Evolutionary conservation across 2,888 invertebrate species (phyloP).

Genomic region (Apoderus coryli): DNA sequence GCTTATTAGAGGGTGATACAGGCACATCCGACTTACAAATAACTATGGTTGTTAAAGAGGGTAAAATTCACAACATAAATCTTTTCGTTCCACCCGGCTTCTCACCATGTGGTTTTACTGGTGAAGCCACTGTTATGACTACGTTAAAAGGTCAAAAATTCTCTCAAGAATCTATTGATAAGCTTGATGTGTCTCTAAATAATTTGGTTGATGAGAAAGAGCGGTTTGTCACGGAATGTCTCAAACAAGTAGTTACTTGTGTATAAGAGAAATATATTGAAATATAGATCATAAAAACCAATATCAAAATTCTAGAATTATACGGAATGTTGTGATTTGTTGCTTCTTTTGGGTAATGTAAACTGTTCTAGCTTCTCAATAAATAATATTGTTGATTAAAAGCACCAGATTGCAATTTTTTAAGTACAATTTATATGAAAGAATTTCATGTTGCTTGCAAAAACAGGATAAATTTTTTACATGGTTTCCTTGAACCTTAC

Average conservation of each 20-base stretch:
- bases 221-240: constrained; percentile 47
- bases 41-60: constrained; percentile 48
- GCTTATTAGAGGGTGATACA: constrained; percentile 33
- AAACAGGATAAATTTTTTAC: no score
- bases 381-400: no score
- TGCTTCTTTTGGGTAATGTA: no score
- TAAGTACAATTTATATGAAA: no score
- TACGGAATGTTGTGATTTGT: no score
- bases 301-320: no score
- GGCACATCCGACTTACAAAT: constrained; percentile 40
- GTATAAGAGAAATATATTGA: no score
- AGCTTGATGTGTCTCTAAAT: constrained; percentile 35
- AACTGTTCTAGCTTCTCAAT: no score
- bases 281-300: no score
- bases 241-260: constrained; percentile 46
- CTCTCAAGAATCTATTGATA: constrained; percentile 44
- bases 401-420: no score
- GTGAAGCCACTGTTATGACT: constrained; percentile 46
- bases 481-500: no score
- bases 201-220: constrained; percentile 32
- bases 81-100: constrained; percentile 48
- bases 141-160: constrained; percentile 51
- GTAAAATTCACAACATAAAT: constrained; percentile 49
- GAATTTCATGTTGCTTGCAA: no score
- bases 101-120: constrained; percentile 42